A percentile compares a stretch with the other conserved stretches of the same genome.
phyloP scores from a whole-genome alignment of 2,888 invertebrate genomes.

The Mactromeris polynyma region DNA sequence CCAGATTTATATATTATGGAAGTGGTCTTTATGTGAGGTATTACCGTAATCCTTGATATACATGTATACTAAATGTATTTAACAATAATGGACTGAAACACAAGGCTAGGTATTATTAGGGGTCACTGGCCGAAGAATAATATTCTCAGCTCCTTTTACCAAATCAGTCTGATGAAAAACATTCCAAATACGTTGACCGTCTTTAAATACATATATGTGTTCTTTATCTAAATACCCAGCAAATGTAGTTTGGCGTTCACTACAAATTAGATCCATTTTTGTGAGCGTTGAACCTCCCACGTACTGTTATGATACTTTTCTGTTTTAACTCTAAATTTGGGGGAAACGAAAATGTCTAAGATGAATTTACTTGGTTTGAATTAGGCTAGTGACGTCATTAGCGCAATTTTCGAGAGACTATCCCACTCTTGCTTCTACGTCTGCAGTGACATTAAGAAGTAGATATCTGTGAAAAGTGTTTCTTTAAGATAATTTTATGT shows the following conservation, averaged over 20 bases:
- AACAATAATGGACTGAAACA: no score
- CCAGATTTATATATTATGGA: no score
- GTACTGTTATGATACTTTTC: slow-evolving; percentile 1
- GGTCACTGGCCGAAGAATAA: no score
- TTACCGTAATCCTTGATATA: no score
- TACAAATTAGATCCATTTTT: not conserved
- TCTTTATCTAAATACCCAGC: not conserved
- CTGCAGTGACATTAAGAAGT: not conserved
- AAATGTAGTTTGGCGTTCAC: not conserved
- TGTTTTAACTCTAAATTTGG: slow-evolving; percentile 1
- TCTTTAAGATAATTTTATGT: not conserved
- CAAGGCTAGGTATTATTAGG: no score
- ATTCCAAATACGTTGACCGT: no score
- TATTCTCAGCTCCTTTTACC: no score
- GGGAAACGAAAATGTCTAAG: not conserved
- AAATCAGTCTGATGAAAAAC: no score
- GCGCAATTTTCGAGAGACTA: slow-evolving; percentile 16
- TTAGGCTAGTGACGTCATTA: slow-evolving; percentile 1
- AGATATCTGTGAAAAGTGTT: not conserved
- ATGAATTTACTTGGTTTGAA: not conserved
- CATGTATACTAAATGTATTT: no score
- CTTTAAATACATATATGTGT: no score
- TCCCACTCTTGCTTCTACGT: not conserved
- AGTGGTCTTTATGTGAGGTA: no score
- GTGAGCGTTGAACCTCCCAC: not conserved